Evolutionary conservation across 2,888 invertebrate genomes (phyloP), one percentile per base, ranked within the genome.

Genomic region (Macrophya alboannulata): DNA sequence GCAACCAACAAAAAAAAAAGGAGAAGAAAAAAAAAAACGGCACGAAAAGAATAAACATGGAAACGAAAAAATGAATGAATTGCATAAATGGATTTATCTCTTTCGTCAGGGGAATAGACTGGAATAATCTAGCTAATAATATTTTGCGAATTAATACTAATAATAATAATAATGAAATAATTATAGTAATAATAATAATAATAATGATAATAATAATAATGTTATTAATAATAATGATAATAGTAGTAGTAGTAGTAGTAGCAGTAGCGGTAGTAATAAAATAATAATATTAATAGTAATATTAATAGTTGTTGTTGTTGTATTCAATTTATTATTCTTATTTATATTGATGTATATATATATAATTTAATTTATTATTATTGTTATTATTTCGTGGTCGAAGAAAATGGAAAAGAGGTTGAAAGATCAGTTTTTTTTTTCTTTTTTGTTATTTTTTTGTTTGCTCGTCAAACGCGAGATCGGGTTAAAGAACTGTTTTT

Each of bases 61-160:
- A 71, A 76, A 86, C 62, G 68, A 51, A 76, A 40, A 10, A 59
- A 62, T n/a, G 21, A 65, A 82, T 76, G 77, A 59, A 43, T 21
- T 62, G 81, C 65, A 45, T 25, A 86, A 83, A 31, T 15, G 59
- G 15, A 55, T 40, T 77, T 37, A 51, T 43, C 10, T 68, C 25
- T 31, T 68, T 68, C 68, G 37, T 68, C 65, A 83, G 55, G 31
- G 76, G 86, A 68, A 87, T 76, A 83, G 83, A 88, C 37, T 71
- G 86, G 87, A 88, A 87, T 81, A 84, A 77, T 48, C 45, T 40
- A 62, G 59, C 55, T 55, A 55, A 17, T 55, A 55, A 55, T 55
- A 55, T 55, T 55, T 55, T 55, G 55, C 55, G n/a, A 55, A n/a
- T 55, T n/a, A 55, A n/a, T 55, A 55, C 17, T 55, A 51, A 51